These are phyloP conservation scores for Eristalis arbustorum DNA, from an alignment of 2,888 invertebrate genomes.

Conservation along the genomic window DNA sequence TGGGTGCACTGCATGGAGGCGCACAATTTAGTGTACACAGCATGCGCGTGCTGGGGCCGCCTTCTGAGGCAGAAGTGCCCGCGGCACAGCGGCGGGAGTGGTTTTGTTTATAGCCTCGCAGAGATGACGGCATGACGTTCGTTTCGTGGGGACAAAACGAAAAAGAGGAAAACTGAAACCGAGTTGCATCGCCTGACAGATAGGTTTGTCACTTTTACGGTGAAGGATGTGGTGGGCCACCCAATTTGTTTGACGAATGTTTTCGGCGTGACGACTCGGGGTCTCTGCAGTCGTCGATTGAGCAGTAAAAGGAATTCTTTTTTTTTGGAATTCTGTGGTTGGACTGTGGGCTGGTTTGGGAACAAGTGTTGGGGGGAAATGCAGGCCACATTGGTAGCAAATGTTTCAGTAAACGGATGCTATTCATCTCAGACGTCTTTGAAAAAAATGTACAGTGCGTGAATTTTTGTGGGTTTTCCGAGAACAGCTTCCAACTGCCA, in stretches of 20 bases:
- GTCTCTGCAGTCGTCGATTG: neutral
- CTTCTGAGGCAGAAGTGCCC: slow-evolving; percentile 19
- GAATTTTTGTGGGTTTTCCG: no score
- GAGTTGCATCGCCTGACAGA: slow-evolving; percentile 56
- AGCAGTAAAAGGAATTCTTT: neutral
- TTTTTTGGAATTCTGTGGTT: neutral
- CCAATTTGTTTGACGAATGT: slow-evolving; percentile 50
- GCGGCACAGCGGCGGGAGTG: slow-evolving; percentile 19
- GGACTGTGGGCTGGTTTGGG: neutral
- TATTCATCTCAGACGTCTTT: neutral
- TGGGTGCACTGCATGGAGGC: neutral
- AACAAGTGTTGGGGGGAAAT: neutral
- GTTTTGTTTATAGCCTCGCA: slow-evolving; percentile 34
- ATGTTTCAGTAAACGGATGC: neutral
- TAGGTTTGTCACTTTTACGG: slow-evolving; percentile 65
- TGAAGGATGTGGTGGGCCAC: slow-evolving; percentile 68
- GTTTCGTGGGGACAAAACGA: neutral
- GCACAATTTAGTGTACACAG: neutral
- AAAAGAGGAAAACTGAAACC: neutral
- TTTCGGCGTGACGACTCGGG: neutral
- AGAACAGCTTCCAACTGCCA: no score
- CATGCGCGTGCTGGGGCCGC: slow-evolving; percentile 11
- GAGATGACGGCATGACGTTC: slow-evolving; percentile 37
- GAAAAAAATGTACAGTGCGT: no score
- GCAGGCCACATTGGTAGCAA: neutral